Base-by-base conservation (phyloP, 53 echinoderm and acorn worm genomes). In the Stichopus horrens region DNA sequence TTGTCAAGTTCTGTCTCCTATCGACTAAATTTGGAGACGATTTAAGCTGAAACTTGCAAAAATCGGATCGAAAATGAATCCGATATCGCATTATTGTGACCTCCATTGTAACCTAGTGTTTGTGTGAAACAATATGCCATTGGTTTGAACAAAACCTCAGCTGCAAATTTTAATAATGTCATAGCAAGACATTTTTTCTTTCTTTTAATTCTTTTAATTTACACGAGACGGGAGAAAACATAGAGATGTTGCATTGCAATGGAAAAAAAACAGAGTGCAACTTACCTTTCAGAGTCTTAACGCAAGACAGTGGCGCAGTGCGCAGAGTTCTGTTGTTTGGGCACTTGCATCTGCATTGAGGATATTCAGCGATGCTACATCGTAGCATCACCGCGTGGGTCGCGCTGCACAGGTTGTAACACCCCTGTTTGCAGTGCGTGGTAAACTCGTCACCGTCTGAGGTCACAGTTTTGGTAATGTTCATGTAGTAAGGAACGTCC, bases 261-360 rank as follows among this genome's bases (percentile, higher is more conserved):
- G 7, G 18, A 71, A 2, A 13, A 58, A n/a, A 16, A 16, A 71
- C 71, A 71, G 51, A 21, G 77, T 19, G 18, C 79, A 58, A 92
- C 94, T 53, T 92, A 94, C 94, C 94, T 86, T 88, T 66, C 16
- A 92, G 57, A 9, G 88, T 77, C 57, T 90, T 75, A 71, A 88
- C 90, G 59, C 94, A 94, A 52, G 76, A 83, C 22, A 86, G 81
- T 75, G 58, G 75, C 78, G 92, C 92, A 9, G 88, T 86, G 55
- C 88, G 85, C 54, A 94, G 88, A 22, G 94, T 92, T 76, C 86
- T 86, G 57, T 90, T 88, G 5, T 73, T 66, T 60, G 81, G 88
- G 86, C 94, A 94, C 55, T 89, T 87, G 53, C 94, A 94, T 8
- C 88, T 88, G 56, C 94, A 94, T 5, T 56, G 81, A 0, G 92